phyloP scores from a whole-genome alignment of 2,888 invertebrate species.

The Leucoma salicis region DNA sequence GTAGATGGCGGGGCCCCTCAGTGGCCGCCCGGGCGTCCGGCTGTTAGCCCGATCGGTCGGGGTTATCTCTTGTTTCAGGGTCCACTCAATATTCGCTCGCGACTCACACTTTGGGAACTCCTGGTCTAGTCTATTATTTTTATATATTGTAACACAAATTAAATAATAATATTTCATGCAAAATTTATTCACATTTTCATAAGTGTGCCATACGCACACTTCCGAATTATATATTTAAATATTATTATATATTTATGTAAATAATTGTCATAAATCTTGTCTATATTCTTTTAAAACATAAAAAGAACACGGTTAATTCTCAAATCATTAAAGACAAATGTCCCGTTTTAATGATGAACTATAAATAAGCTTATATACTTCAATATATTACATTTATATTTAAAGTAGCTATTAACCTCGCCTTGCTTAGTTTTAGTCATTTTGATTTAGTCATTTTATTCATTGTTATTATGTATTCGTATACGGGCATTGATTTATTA shows the following conservation, averaged over 20 bases:
- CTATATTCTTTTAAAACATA: too few species aligned
- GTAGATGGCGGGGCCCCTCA: too few species aligned
- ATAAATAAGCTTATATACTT: slow-evolving; percentile 7
- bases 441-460: too few species aligned
- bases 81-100: too few species aligned
- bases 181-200: slow-evolving; percentile 1
- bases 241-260: slow-evolving; percentile 13
- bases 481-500: too few species aligned
- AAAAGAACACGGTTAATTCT: slow-evolving; percentile 19
- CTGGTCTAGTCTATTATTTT: too few species aligned
- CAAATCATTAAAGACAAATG: slow-evolving; percentile 11
- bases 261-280: slow-evolving; percentile 16
- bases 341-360: slow-evolving; percentile 29
- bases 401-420: not conserved
- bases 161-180: not conserved
- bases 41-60: too few species aligned
- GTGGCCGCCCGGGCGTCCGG: too few species aligned
- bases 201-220: slow-evolving; percentile 18
- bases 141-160: too few species aligned
- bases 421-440: not conserved
- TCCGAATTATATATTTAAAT: slow-evolving; percentile 13
- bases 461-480: too few species aligned
- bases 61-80: too few species aligned
- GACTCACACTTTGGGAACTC: too few species aligned
- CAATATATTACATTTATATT: not conserved